Conservation (phyloP, 2,797 vertebrate species). For the Philypnodon macrostomus region DNA sequence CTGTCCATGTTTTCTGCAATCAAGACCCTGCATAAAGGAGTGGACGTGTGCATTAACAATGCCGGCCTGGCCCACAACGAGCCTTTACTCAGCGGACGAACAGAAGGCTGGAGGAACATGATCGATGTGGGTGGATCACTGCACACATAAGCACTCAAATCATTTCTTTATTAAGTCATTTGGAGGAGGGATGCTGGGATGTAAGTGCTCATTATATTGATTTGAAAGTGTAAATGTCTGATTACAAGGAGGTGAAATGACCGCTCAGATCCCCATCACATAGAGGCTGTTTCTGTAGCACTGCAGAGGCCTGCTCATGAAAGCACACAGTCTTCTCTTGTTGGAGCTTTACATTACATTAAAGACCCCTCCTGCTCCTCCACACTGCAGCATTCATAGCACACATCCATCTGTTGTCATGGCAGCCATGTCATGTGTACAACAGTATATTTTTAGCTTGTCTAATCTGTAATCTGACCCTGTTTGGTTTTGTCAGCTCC, state of each 20-base stretch:
- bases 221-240: too few species aligned
- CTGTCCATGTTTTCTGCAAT: slow-evolving; percentile 96
- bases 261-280: slow-evolving; percentile 20
- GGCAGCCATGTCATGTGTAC: slow-evolving; percentile 51
- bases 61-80: slow-evolving; percentile 89
- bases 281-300: slow-evolving; percentile 41
- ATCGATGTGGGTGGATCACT: slow-evolving; percentile 89
- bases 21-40: slow-evolving; percentile 87
- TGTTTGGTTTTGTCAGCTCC: slow-evolving; percentile 68
- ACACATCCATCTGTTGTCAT: slow-evolving; percentile 73
- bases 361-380: slow-evolving; percentile 35
- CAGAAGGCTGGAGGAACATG: slow-evolving; percentile 93
- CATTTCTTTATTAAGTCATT: too few species aligned
- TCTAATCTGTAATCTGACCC: slow-evolving; percentile 73
- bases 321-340: slow-evolving; percentile 56
- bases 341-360: slow-evolving; percentile 49
- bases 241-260: too few species aligned
- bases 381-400: slow-evolving; percentile 47
- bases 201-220: background rate
- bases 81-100: slow-evolving; percentile 87
- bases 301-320: slow-evolving; percentile 54
- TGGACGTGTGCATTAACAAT: slow-evolving; percentile 96
- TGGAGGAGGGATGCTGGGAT: background rate
- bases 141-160: background rate
- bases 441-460: slow-evolving; percentile 71